Conservation (phyloP, 2,113 vertebrate species). For the Puffinus mauretanicus region DNA sequence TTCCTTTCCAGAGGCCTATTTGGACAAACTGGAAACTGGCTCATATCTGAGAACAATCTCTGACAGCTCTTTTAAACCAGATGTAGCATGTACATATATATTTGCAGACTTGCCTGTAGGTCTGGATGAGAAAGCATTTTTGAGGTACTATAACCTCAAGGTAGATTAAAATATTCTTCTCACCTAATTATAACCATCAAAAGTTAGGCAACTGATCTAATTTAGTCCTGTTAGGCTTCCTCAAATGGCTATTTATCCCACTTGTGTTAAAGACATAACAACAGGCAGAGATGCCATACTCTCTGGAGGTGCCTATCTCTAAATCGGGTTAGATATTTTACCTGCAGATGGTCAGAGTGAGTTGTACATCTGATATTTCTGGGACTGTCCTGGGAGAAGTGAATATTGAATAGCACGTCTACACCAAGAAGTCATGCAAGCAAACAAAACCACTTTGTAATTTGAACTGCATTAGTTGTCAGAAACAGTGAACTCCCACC, state of each 20-base stretch:
- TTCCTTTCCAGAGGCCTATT: neutral
- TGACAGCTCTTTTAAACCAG: neutral
- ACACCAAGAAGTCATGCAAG: neutral
- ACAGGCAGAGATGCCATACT: neutral
- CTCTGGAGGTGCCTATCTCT: neutral
- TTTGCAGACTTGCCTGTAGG: neutral
- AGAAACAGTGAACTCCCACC: neutral
- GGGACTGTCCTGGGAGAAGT: neutral
- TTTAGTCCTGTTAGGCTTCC: neutral
- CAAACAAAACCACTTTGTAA: neutral
- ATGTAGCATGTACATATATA: neutral
- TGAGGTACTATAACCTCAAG: neutral
- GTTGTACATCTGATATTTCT: neutral
- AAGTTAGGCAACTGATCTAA: neutral
- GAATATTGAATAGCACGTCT: neutral
- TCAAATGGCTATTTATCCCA: neutral
- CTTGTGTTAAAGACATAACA: neutral
- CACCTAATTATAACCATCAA: neutral
- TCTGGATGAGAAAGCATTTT: neutral
- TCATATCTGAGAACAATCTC: neutral
- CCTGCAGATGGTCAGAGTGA: neutral
- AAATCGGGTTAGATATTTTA: neutral
- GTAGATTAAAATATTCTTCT: neutral
- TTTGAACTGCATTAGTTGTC: neutral
- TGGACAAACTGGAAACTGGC: neutral